These are phyloP conservation scores for Sterrhoptilus dennistouni DNA, from an alignment of 2,113 vertebrate species.

Conservation along the genomic window DNA sequence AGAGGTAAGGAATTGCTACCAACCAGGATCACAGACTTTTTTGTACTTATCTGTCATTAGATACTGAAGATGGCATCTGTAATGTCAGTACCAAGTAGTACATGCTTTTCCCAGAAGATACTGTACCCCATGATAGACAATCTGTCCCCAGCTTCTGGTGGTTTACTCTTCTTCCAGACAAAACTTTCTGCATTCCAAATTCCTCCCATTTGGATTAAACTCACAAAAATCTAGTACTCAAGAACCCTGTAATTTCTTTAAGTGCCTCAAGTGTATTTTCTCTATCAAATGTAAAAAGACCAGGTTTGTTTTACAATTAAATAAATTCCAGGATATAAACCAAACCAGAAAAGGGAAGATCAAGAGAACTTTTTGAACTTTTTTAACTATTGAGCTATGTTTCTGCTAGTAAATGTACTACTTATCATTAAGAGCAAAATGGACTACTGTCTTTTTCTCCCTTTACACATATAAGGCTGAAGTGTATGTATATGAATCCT, in stretches of 20 bases:
- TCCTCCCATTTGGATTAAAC: not conserved
- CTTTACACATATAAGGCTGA: not conserved
- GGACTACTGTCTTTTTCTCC: not conserved
- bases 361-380: not conserved
- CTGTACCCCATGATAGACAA: not conserved
- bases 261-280: not conserved
- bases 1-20: not conserved
- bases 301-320: not conserved
- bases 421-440: not conserved
- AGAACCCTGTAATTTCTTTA: not conserved
- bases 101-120: not conserved
- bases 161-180: not conserved
- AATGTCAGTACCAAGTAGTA: not conserved
- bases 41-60: not conserved
- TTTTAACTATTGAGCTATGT: not conserved
- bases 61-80: not conserved
- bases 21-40: not conserved
- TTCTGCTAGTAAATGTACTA: not conserved
- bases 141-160: not conserved
- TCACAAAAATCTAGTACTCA: not conserved
- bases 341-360: not conserved
- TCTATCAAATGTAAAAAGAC: not conserved
- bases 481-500: not conserved
- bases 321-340: not conserved
- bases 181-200: not conserved